Conservation (phyloP, 2,888 invertebrate genomes). For the Meliscaeva auricollis region DNA sequence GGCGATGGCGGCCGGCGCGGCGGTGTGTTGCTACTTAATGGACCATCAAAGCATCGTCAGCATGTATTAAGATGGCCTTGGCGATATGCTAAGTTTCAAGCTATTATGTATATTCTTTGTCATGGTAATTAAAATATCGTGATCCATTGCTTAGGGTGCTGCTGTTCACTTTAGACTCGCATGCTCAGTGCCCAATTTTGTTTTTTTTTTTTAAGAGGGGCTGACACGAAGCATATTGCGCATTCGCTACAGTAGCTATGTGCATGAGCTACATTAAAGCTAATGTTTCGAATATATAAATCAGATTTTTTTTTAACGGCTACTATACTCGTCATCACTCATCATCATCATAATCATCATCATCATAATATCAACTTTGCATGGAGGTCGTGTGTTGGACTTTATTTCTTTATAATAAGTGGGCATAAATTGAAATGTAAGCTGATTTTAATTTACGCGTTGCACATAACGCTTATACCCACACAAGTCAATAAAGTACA, state of each 20-base stretch:
- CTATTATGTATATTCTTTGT: constrained; percentile 55
- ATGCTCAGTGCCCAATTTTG: constrained; percentile 35
- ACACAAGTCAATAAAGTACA: background rate
- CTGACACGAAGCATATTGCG: constrained; percentile 32
- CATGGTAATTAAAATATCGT: constrained; percentile 65
- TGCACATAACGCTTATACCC: constrained; percentile 7
- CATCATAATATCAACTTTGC: constrained; percentile 5
- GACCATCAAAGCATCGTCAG: constrained; percentile 18
- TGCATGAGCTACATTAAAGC: background rate
- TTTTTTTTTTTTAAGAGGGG: constrained; percentile 28
- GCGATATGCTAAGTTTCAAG: constrained; percentile 48
- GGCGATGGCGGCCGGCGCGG: no score
- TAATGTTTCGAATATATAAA: background rate
- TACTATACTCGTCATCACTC: constrained; percentile 15
- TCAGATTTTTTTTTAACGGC: constrained; percentile 18
- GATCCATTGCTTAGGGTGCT: constrained; percentile 40
- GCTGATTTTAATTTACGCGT: constrained; percentile 46
- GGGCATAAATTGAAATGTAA: constrained; percentile 62
- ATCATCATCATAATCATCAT: constrained; percentile 21
- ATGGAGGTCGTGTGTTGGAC: constrained; percentile 36
- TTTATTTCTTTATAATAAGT: constrained; percentile 30
- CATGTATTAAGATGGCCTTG: constrained; percentile 48
- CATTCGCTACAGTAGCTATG: constrained; percentile 22
- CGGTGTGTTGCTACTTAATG: constrained; percentile 40
- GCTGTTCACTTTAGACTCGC: constrained; percentile 29